Percentiles rank a stretch among this genome's conserved stretches.
Conservation (phyloP, 2,888 invertebrate genomes). For the Parthenolecanium corni region DNA sequence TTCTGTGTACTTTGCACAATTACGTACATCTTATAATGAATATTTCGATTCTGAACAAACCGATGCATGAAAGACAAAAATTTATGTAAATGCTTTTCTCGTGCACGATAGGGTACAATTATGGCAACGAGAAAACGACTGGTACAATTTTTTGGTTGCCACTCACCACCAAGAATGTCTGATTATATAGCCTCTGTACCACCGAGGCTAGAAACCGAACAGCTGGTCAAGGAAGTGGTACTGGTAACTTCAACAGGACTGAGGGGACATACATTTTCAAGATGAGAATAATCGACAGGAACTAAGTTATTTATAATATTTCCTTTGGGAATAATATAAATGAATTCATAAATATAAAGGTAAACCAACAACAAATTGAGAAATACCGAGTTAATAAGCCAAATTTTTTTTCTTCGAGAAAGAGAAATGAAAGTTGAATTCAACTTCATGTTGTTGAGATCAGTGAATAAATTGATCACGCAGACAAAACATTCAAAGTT, state of each 20-base stretch:
- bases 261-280: background rate
- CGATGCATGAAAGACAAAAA: constrained; percentile 79
- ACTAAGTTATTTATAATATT: constrained; percentile 3
- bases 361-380: too few species aligned
- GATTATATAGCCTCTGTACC: background rate
- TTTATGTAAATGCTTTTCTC: constrained; percentile 58
- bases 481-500: too few species aligned
- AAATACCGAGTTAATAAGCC: too few species aligned
- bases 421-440: too few species aligned
- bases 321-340: constrained; percentile 1
- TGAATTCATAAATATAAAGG: constrained; percentile 7
- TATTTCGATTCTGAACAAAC: constrained; percentile 63
- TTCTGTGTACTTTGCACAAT: constrained; percentile 67
- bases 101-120: constrained; percentile 71
- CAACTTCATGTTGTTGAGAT: too few species aligned
- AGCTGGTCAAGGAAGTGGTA: too few species aligned
- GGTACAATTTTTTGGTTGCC: constrained; percentile 41
- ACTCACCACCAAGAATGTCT: constrained; percentile 39
- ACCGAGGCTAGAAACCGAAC: too few species aligned
- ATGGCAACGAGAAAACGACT: constrained; percentile 59
- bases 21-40: constrained; percentile 75
- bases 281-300: background rate
- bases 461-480: too few species aligned
- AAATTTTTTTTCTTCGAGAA: too few species aligned
- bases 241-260: background rate